These are phyloP conservation scores for Pristionchus pacificus DNA, from an alignment of 1,140 invertebrate genomes.

Conservation along the genomic window DNA sequence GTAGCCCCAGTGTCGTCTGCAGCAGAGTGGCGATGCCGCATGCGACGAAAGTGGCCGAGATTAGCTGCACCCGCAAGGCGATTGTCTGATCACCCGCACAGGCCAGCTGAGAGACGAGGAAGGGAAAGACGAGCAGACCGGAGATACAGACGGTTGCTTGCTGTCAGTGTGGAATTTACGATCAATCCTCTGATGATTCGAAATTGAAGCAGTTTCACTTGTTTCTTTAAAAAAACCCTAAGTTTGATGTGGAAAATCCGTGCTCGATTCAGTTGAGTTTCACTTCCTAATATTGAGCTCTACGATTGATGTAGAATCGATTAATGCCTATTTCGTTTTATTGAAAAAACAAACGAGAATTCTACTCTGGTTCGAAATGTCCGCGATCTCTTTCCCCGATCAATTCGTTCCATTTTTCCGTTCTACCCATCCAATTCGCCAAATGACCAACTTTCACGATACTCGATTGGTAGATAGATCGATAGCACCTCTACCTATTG, in stretches of 20 bases:
- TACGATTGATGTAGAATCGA: neutral
- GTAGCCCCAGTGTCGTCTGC: constrained; percentile 28
- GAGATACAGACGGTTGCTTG: constrained; percentile 37
- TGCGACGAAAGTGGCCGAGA: constrained; percentile 35
- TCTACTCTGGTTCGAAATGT: no score
- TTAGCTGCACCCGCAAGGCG: constrained; percentile 29
- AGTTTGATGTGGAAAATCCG: neutral
- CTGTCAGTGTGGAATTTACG: constrained; percentile 11
- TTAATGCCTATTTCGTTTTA: neutral
- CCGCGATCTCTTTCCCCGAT: no score
- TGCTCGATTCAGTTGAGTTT: no score
- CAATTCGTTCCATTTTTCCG: no score
- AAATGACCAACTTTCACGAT: no score
- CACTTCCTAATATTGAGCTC: neutral
- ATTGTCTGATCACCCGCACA: constrained; percentile 30
- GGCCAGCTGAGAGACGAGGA: constrained; percentile 24
- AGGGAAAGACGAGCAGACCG: constrained; percentile 34
- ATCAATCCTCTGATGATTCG: neutral
- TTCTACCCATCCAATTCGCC: no score
- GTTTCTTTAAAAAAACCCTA: neutral
- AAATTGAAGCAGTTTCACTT: neutral
- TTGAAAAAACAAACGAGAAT: no score
- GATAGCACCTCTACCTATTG: no score
- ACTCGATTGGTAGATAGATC: no score
- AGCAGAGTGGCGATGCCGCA: constrained; percentile 35